These are phyloP conservation scores for Tethya wilhelma DNA, from an alignment of 37 sponge, comb jelly and placozoan genomes.

Conservation along the genomic window DNA sequence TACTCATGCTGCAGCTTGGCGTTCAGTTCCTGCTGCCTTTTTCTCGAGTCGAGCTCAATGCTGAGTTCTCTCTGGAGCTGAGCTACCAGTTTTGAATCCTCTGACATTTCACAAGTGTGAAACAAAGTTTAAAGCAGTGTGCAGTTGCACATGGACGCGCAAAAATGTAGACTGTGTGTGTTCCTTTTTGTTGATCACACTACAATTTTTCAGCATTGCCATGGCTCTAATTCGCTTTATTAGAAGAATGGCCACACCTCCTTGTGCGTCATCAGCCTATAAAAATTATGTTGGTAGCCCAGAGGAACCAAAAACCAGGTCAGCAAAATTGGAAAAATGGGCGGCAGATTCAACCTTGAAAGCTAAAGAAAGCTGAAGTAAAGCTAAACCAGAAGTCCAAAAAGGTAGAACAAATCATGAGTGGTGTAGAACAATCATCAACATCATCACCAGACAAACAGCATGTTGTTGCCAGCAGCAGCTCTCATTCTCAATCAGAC, in stretches of 20 bases:
- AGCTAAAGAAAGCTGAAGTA: neutral
- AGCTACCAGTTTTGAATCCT: neutral
- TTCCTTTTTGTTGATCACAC: neutral
- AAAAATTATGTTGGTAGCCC: neutral
- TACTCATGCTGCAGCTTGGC: slow-evolving; percentile 43
- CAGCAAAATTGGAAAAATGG: neutral
- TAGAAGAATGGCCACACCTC: no score
- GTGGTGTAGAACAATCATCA: neutral
- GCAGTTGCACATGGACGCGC: neutral
- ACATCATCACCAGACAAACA: neutral
- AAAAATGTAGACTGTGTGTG: no score
- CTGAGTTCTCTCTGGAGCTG: slow-evolving; percentile 1
- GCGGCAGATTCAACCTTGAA: neutral
- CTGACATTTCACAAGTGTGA: neutral
- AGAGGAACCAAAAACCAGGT: neutral
- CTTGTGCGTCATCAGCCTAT: no score
- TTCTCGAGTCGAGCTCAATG: slow-evolving; percentile 8
- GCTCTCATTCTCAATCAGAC: neutral
- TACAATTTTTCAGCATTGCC: neutral
- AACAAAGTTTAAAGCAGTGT: neutral
- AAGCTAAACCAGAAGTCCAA: no score
- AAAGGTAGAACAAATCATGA: no score
- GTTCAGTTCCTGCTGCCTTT: slow-evolving; percentile 28
- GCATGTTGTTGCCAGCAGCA: no score
- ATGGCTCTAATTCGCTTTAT: neutral